A percentile compares a stretch with the other conserved stretches of the same genome.
These are phyloP conservation scores for Drosophila bocqueti DNA, from an alignment of 1,140 invertebrate species.

Conservation along the genomic window DNA sequence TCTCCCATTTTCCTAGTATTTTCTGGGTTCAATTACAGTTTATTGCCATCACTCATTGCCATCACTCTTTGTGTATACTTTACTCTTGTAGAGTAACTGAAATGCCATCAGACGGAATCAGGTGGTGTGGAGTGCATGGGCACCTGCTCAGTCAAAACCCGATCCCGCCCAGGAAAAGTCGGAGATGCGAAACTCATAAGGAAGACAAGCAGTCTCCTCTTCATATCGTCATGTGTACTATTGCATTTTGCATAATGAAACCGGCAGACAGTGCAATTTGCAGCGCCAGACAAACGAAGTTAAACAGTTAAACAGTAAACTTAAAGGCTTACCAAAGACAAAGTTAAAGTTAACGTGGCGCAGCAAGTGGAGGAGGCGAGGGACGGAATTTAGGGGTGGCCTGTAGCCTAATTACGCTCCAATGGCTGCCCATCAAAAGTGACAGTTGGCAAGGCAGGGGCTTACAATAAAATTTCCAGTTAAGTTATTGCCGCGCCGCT, in stretches of 20 bases:
- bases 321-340: slow-evolving; percentile 52
- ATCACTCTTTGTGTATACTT: background rate
- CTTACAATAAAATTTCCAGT: slow-evolving; percentile 78
- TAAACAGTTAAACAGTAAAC: slow-evolving; percentile 58
- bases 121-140: slow-evolving; percentile 10
- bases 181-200: slow-evolving; percentile 39
- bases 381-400: background rate
- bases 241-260: slow-evolving; percentile 75
- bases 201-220: slow-evolving; percentile 29
- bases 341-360: slow-evolving; percentile 50
- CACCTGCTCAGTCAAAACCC: slow-evolving; percentile 2
- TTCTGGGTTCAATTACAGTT: too few relatives aligned
- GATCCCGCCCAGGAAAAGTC: slow-evolving; percentile 2
- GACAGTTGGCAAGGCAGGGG: slow-evolving; percentile 71
- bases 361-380: background rate
- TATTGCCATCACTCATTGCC: too few relatives aligned
- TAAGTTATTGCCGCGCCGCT: slow-evolving; percentile 74
- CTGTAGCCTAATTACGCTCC: slow-evolving; percentile 36
- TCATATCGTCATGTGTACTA: slow-evolving; percentile 23
- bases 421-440: slow-evolving; percentile 67
- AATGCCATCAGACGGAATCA: slow-evolving; percentile 9
- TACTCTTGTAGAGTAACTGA: background rate
- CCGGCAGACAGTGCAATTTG: slow-evolving; percentile 65
- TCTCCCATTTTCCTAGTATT: background rate
- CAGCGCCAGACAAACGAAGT: slow-evolving; percentile 61